Evolutionary conservation across 1,140 invertebrate species (phyloP).

Genomic region (Cydia pomonella): DNA sequence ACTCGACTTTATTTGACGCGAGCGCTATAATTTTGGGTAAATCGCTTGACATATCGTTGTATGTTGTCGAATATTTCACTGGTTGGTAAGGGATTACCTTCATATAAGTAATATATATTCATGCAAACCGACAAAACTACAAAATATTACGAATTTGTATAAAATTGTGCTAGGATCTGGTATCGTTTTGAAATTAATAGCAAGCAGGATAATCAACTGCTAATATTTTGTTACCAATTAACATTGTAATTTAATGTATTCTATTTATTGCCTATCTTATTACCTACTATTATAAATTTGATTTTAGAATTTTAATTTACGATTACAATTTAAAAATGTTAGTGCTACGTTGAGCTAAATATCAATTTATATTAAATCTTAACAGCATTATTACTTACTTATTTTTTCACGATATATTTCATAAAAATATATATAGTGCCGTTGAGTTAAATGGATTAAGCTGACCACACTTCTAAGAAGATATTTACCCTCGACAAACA

Average conservation of each 20-base stretch:
- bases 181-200: slow-evolving; percentile 4
- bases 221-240: no score
- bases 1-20: slow-evolving; percentile 54
- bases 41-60: slow-evolving; percentile 47
- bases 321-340: no score
- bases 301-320: no score
- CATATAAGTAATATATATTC: not conserved
- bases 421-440: no score
- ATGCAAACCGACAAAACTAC: not conserved
- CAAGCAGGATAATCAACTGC: not conserved
- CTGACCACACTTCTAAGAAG: slow-evolving; percentile 6
- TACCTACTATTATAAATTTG: no score
- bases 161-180: not conserved
- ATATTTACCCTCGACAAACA: slow-evolving; percentile 15
- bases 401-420: no score
- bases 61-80: slow-evolving; percentile 10
- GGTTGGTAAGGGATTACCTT: not conserved
- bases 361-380: no score
- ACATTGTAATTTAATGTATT: no score
- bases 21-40: slow-evolving; percentile 49
- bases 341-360: no score
- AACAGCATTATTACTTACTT: no score
- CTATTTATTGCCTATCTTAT: no score
- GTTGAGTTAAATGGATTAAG: not conserved
- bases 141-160: not conserved